phyloP scores from a whole-genome alignment of 2,888 invertebrate genomes.

The Drosophila suboccidentalis region DNA sequence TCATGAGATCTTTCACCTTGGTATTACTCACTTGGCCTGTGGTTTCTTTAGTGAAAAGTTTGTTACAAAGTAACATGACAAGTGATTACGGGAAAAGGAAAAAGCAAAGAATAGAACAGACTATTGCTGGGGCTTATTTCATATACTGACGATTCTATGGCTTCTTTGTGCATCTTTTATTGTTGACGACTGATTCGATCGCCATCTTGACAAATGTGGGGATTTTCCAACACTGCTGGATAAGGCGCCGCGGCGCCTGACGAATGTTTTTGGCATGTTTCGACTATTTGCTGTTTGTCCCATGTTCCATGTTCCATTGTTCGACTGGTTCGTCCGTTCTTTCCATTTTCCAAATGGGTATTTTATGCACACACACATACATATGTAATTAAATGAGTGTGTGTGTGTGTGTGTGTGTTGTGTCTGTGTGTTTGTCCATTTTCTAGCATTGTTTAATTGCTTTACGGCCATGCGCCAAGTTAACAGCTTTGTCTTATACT shows the following conservation, averaged over 20 bases:
- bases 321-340: conserved; percentile 18
- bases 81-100: not conserved
- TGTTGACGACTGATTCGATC: not conserved
- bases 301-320: conserved; percentile 6
- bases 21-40: conserved; percentile 1
- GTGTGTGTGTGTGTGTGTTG: conserved; percentile 29
- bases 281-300: conserved; percentile 14
- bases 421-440: conserved; percentile 30
- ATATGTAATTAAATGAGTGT: conserved; percentile 12
- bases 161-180: conserved; percentile 3
- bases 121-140: not conserved
- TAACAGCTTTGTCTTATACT: conserved; percentile 55
- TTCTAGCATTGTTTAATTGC: conserved; percentile 56
- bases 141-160: conserved; percentile 1
- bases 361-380: conserved; percentile 1
- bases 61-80: conserved; percentile 2
- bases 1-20: not conserved
- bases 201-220: conserved; percentile 2
- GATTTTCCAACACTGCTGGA: conserved; percentile 20
- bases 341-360: conserved; percentile 34
- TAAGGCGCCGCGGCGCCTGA: conserved; percentile 56
- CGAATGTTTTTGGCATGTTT: conserved; percentile 23
- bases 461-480: conserved; percentile 78
- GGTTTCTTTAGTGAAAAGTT: not conserved
- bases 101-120: not conserved